Base-by-base conservation (phyloP, 2,888 invertebrate genomes). In the Callinectes sapidus region DNA sequence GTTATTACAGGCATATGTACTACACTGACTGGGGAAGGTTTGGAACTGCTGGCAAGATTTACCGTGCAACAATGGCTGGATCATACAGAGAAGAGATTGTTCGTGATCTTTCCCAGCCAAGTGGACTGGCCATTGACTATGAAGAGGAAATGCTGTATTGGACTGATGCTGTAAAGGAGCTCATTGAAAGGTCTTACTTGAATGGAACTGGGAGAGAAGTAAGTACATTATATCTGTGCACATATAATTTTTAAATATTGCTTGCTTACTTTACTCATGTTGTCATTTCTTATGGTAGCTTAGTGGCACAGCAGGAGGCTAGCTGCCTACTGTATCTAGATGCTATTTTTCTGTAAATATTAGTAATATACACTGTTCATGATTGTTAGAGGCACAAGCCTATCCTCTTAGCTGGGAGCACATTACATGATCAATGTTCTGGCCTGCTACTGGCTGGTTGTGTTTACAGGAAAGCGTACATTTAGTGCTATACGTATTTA, bases 21-120 rank as follows among this genome's bases (percentile, higher is more conserved):
- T 99, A 98, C 96, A 99, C 99, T 0, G 99, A 99, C 95, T 99
- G 98, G 98, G 98, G 98, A 23, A 97, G 98, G 94, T 98, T 98
- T 95, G 98, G 98, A 8, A 98, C 98, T 0, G 97, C 98, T 0
- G 98, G 98, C 0, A 98, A 98, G 96, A 99, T 99, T 92, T 98
- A 98, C 96, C 97, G 98, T 94, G 98, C 99, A 0, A 99, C 99
- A 0, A 98, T 99, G 98, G 99, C 99, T 0, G 99, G 99, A 3
- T 98, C 98, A 0, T 96, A 98, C 93, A 98, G 98, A 95, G 97
- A 97, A 92, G 98, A 98, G 0, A 97, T 99, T 39, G 97, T 99
- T 3, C 98, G 98, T 95, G 91, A 99, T 95, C 96, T 99, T 23
- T 98, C 98, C 0, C 99, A 99, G 96, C 99, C 99, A 0, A 98